Evolutionary conservation across 35 echinoderm and acorn worm species (phyloP).

Genomic region (Ophioderma brevispina): DNA sequence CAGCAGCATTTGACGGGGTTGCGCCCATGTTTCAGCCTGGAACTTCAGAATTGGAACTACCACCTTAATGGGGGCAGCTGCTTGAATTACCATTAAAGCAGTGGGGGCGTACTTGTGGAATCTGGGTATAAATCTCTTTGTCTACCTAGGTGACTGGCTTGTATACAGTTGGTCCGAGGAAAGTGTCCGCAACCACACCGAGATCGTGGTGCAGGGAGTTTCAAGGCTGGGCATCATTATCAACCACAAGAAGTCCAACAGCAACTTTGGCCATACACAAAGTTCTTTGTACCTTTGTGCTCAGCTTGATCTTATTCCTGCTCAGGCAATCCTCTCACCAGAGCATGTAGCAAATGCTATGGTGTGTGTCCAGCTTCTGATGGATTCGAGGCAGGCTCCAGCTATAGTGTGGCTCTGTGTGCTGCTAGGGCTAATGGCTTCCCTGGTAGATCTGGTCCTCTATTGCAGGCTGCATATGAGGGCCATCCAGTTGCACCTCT

Average conservation of each 20-base stretch:
- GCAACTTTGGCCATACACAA: not conserved
- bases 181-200: not conserved
- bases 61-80: too few species aligned
- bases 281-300: not conserved
- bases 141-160: too few species aligned
- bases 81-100: too few species aligned
- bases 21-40: too few species aligned
- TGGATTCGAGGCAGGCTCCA: not conserved
- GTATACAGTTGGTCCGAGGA: not conserved
- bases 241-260: not conserved
- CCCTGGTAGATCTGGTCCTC: not conserved
- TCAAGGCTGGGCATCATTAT: not conserved
- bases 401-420: not conserved
- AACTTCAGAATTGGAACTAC: too few species aligned
- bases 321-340: not conserved
- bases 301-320: not conserved
- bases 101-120: too few species aligned
- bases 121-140: too few species aligned
- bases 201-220: not conserved
- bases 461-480: not conserved
- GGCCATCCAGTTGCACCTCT: not conserved
- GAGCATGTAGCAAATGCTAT: not conserved
- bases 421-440: not conserved
- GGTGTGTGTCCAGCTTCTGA: not conserved
- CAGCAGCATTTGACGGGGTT: too few species aligned